phyloP scores from a whole-genome alignment of 2,113 vertebrate genomes.

The Macquaria australasica region DNA sequence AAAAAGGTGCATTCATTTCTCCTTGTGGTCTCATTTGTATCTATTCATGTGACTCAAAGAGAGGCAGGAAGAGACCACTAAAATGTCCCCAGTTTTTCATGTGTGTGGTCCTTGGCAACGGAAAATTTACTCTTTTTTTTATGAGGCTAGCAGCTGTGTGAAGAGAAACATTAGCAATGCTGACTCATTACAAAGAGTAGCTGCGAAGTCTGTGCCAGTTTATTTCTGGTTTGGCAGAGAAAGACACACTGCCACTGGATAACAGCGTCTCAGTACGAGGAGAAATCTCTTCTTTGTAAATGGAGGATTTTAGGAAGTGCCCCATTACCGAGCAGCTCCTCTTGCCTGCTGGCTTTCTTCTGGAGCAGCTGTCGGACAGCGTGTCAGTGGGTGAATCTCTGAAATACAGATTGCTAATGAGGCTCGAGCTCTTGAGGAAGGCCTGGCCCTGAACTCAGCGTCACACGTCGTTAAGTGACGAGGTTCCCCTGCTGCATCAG shows the following conservation, averaged over 20 bases:
- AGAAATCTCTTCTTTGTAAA: constrained; percentile 59
- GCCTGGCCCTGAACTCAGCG: constrained; percentile 61
- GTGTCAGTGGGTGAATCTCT: constrained; percentile 69
- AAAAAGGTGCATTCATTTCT: constrained; percentile 59
- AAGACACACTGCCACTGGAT: constrained; percentile 37
- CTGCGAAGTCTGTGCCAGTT: constrained; percentile 51
- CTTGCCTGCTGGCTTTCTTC: constrained; percentile 69
- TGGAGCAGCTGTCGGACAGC: constrained; percentile 78
- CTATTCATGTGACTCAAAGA: constrained; percentile 60
- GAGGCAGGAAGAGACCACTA: constrained; percentile 64
- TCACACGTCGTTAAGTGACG: constrained; percentile 45
- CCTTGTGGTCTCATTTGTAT: constrained; percentile 46
- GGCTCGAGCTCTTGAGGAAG: constrained; percentile 63
- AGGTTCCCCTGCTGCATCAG: constrained; percentile 64
- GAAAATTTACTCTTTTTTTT: constrained; percentile 46
- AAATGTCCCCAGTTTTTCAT: constrained; percentile 56
- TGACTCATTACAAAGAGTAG: constrained; percentile 71
- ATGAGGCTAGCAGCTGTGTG: constrained; percentile 67
- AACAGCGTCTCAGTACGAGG: constrained; percentile 29
- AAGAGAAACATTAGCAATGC: constrained; percentile 66
- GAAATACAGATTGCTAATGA: constrained; percentile 71
- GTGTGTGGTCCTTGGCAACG: constrained; percentile 68
- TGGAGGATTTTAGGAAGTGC: constrained; percentile 63
- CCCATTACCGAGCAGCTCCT: constrained; percentile 42
- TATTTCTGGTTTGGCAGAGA: constrained; percentile 65